Percentiles rank a stretch among this genome's conserved stretches.
Evolutionary conservation across 2,797 vertebrate species (phyloP).

Genomic region (Helostoma temminkii): DNA sequence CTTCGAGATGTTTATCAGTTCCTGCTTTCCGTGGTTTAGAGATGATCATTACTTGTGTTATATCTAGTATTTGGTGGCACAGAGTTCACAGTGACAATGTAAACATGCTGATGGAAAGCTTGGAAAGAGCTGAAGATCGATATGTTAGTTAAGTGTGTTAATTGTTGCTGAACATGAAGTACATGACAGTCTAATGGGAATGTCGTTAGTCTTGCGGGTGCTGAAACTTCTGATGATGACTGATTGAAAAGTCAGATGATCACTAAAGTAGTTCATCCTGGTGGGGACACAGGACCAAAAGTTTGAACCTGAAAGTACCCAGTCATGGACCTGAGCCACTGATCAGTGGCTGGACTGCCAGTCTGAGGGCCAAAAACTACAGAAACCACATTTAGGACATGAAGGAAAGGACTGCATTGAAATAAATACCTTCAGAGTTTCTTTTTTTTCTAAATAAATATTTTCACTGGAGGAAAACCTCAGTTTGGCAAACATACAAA

Average conservation of each 20-base stretch:
- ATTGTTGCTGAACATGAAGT: background rate
- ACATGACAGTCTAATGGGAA: background rate
- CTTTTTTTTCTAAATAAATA: conserved; percentile 82
- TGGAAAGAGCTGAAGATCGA: background rate
- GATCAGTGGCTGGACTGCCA: conserved; percentile 59
- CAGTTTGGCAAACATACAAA: conserved; percentile 80
- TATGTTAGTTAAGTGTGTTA: background rate
- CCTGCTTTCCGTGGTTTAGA: background rate
- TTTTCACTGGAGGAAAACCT: conserved; percentile 84
- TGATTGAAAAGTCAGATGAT: background rate
- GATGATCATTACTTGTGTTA: background rate
- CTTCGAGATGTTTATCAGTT: background rate
- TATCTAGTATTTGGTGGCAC: background rate
- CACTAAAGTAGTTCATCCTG: conserved; percentile 2
- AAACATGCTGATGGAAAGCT: background rate
- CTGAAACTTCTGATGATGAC: background rate
- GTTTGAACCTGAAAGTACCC: conserved; percentile 55
- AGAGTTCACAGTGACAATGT: background rate
- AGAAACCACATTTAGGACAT: conserved; percentile 78
- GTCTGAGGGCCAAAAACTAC: conserved; percentile 68
- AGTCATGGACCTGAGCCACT: conserved; percentile 47
- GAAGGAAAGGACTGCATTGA: conserved; percentile 76
- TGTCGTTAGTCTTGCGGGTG: background rate
- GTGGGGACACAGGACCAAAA: conserved; percentile 22
- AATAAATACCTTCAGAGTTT: conserved; percentile 80